A percentile compares a stretch with the other conserved stretches of the same genome.
These are phyloP conservation scores for Neodiprion virginianus DNA, from an alignment of 1,140 invertebrate genomes.

Conservation along the genomic window DNA sequence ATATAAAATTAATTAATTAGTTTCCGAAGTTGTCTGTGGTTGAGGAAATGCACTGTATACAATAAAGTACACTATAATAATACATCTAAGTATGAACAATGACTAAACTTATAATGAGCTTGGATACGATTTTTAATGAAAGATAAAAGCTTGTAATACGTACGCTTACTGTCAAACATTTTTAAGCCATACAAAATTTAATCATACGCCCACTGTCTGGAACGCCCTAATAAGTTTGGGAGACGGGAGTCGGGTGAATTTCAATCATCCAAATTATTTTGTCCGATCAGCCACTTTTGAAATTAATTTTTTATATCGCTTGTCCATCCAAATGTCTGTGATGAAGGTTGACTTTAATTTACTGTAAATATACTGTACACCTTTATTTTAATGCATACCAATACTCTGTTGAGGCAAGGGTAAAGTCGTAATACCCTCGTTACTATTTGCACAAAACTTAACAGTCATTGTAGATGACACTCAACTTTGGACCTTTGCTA, in stretches of 20 bases:
- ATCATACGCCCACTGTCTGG: conserved; percentile 57
- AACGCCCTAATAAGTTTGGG: conserved; percentile 61
- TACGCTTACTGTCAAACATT: conserved; percentile 6
- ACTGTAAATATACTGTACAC: background rate
- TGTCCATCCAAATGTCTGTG: background rate
- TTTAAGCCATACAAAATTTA: conserved; percentile 17
- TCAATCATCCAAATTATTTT: background rate
- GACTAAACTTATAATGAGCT: conserved; percentile 2
- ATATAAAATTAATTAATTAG: background rate
- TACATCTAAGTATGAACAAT: background rate
- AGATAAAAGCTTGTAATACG: conserved; percentile 9
- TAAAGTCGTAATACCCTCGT: background rate
- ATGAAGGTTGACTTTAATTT: background rate
- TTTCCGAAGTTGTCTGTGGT: background rate
- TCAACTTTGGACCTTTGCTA: conserved; percentile 41
- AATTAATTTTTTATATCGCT: background rate
- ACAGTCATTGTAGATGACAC: conserved; percentile 40
- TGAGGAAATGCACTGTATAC: background rate
- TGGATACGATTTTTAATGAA: conserved; percentile 8
- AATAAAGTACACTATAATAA: conserved; percentile 7
- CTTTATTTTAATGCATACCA: background rate
- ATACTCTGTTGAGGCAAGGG: background rate
- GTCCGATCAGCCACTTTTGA: background rate
- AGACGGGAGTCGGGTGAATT: conserved; percentile 35
- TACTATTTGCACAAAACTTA: background rate